phyloP scores from a whole-genome alignment of 53 echinoderm and acorn worm species.

The Paelopatides confundens region DNA sequence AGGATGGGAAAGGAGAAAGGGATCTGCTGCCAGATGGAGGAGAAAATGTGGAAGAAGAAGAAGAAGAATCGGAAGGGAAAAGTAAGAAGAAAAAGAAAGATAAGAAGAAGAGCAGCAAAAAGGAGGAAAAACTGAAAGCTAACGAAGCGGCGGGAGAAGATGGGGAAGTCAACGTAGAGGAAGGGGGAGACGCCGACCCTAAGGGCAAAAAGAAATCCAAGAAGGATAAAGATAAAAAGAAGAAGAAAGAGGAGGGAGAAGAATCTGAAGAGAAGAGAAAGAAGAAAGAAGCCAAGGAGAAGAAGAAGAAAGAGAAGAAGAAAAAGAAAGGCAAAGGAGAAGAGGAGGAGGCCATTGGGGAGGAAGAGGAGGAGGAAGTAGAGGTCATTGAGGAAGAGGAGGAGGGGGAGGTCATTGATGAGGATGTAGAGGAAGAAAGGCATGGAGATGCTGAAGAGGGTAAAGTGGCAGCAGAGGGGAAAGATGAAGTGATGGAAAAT shows the following conservation, averaged over 20 bases:
- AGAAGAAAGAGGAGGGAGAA: slow-evolving; percentile 30
- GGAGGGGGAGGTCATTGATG: not conserved
- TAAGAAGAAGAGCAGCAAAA: not conserved
- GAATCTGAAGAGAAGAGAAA: not conserved
- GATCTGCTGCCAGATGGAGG: slow-evolving; percentile 40
- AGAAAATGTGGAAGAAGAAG: not conserved
- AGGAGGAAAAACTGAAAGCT: not conserved
- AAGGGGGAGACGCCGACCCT: not conserved
- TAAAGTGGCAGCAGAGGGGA: too few species aligned
- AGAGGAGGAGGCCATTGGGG: slow-evolving; percentile 38
- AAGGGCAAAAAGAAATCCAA: slow-evolving; percentile 15
- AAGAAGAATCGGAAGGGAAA: slow-evolving; percentile 25
- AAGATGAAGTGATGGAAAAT: not conserved
- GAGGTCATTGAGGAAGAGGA: not conserved
- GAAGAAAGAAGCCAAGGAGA: slow-evolving; percentile 7
- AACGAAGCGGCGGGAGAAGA: not conserved
- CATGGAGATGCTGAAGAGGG: too few species aligned
- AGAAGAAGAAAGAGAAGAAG: slow-evolving; percentile 54
- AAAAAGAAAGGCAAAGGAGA: slow-evolving; percentile 23
- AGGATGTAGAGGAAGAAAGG: not conserved
- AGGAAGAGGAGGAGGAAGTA: slow-evolving; percentile 23
- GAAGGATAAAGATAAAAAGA: slow-evolving; percentile 1
- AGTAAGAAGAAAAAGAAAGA: slow-evolving; percentile 34
- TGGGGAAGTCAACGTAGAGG: not conserved
- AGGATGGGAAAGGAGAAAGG: not conserved